Evolutionary conservation across 2,888 invertebrate genomes (phyloP), one percentile per base, ranked within the genome.

Genomic region (Carabus problematicus): DNA sequence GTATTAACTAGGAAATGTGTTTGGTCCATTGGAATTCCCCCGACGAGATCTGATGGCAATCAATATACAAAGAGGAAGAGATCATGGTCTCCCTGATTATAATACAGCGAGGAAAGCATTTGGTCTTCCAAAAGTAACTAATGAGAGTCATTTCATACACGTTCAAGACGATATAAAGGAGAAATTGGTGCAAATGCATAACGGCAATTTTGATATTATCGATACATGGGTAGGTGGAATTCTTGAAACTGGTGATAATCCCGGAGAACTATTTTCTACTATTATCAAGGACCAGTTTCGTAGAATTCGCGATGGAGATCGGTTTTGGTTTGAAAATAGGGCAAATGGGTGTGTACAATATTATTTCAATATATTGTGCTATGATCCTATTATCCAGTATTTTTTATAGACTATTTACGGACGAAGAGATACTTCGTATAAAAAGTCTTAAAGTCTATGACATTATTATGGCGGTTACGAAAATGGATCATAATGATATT

Each of bases 31-130:
- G 60, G 86, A 87, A 76, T 86, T 87, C 75, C 85, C 86, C 1
- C 76, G 86, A 63, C 79, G 86, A 52, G 86, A 87, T 76, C 78
- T 87, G 70, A 86, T 87, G 85, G 86, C 87, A 3, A 72, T 87
- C 11, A 87, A 87, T 75, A 85, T 87, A 61, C 86, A 86, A 76
- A 77, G 87, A 70, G 85, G 79, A 0, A 78, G 87, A 63, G 86
- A 87, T 75, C 86, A 86, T 75, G 86, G 86, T n/a, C 76, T 87
- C 19, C 87, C 88, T 0, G 87, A 88, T 78, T 89, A 86, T 77
- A 87, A 88, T 76, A 83, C 84, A 0, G 87, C 85, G 0, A 78
- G 87, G 68, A 77, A 78, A 72, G 82, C 83, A 8, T 85, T 84
- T 73, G 83, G 82, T 16, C 77, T 87, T 11, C 41, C 54, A 8